A percentile compares a stretch with the other conserved stretches of the same genome.
These are phyloP conservation scores for Drosophila parthenogenetica DNA, from an alignment of 2,888 invertebrate species.

Conservation along the genomic window DNA sequence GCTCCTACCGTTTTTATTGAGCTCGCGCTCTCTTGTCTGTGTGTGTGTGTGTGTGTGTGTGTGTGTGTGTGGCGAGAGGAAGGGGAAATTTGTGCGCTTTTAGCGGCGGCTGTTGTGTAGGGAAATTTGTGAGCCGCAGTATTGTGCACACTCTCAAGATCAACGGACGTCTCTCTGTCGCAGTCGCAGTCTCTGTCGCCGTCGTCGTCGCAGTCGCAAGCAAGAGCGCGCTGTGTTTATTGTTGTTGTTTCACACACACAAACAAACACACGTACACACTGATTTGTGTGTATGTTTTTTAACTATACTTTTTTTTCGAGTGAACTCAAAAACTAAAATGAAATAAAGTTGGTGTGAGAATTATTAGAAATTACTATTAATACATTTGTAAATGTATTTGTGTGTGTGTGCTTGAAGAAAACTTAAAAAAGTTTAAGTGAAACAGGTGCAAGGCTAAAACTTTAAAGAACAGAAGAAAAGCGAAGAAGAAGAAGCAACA, in stretches of 20 bases:
- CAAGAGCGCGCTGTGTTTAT: conserved; percentile 27
- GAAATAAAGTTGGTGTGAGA: conserved; percentile 22
- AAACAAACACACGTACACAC: conserved; percentile 24
- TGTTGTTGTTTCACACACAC: conserved; percentile 8
- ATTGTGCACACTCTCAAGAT: conserved; percentile 73
- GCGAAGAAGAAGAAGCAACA: conserved; percentile 19
- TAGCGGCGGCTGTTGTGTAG: conserved; percentile 20
- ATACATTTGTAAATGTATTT: background rate
- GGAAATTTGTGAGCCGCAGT: conserved; percentile 65
- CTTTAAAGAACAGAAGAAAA: conserved; percentile 6
- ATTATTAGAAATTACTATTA: conserved; percentile 16
- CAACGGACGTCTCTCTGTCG: conserved; percentile 72
- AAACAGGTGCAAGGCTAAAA: conserved; percentile 31
- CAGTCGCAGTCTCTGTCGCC: conserved; percentile 40
- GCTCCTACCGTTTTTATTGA: background rate
- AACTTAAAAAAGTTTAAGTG: too few species aligned
- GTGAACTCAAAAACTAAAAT: conserved; percentile 31
- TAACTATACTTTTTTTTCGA: conserved; percentile 33
- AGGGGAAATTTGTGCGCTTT: conserved; percentile 67
- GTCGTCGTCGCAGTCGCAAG: conserved; percentile 42
- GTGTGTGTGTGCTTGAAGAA: conserved; percentile 14
- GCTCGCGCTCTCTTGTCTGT: conserved; percentile 6
- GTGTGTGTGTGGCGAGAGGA: background rate
- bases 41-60: background rate
- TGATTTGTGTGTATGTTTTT: conserved; percentile 15